Evolutionary conservation across 2,888 invertebrate genomes (phyloP), one percentile per base, ranked within the genome.

Genomic region (Apamea monoglypha): DNA sequence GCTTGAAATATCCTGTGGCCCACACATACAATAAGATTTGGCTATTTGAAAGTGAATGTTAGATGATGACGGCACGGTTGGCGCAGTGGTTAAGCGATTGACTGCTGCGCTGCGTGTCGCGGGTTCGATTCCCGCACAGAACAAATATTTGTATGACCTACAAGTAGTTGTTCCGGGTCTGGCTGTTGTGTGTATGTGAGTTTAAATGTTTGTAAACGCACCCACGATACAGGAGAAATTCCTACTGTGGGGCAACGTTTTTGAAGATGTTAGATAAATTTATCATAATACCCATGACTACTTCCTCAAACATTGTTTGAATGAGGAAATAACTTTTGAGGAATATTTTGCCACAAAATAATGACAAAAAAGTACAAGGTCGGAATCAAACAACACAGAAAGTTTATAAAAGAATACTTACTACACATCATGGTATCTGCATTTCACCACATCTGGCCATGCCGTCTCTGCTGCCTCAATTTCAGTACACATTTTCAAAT

Each of bases 341-440:
- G 7, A 76, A 64, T 78, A 59, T 59, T 47, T 53, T 64, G 25
- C n/a, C 18, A 25, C 10, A 56, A 44, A 59, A 29, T 29, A 66
- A 36, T 59, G 53, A 75, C 29, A 44, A 50, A 56, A 44, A 44
- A 18, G 25, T 61, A 80, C 47, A 50, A 66, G 1, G 25, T 50
- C 32, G 32, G 1, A 56, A 14, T 29, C 1, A 71, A 8, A 8
- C 7, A n/a, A 29, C 16, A 59, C 14, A n/a, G 16, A 4, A 79
- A 32, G 25, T 44, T 21, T 21, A 14, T n/a, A 74, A 68, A 73
- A 50, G 8, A 32, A 67, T 92, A 97, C 97, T 97, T 94, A 98
- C 98, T 98, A 97, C 81, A 98, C 97, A 91, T 98, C 98, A 95
- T 98, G 97, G 91, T 97, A 97, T 92, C 97, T 97, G 86, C 97